phyloP scores from a whole-genome alignment of 2,888 invertebrate genomes.

The Gerris lacustris region DNA sequence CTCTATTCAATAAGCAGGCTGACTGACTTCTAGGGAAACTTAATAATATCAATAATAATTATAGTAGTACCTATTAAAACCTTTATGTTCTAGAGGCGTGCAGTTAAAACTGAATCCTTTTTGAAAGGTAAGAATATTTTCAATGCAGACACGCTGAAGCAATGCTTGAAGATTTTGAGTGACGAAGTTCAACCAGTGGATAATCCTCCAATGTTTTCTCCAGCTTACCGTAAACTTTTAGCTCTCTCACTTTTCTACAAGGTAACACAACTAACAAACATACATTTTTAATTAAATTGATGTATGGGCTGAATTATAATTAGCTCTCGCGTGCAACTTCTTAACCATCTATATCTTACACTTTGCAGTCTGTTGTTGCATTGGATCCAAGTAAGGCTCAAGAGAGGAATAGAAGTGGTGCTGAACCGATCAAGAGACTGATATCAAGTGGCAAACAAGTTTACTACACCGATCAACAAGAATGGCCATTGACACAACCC shows the following conservation, averaged over 20 bases:
- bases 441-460: constrained; percentile 55
- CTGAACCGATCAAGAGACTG: constrained; percentile 45
- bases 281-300: neutral
- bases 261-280: constrained; percentile 37
- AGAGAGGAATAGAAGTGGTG: constrained; percentile 42
- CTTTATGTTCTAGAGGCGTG: constrained; percentile 21
- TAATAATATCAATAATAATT: too few species aligned
- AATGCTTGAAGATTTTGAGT: constrained; percentile 43
- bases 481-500: constrained; percentile 66
- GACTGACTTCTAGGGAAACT: too few species aligned
- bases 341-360: neutral
- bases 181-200: constrained; percentile 52
- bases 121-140: constrained; percentile 38
- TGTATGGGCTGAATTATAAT: neutral
- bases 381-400: constrained; percentile 18
- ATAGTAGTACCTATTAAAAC: too few species aligned
- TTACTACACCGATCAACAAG: constrained; percentile 53
- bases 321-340: neutral
- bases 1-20: too few species aligned
- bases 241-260: constrained; percentile 69
- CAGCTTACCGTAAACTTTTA: constrained; percentile 55
- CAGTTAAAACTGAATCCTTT: constrained; percentile 19
- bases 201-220: constrained; percentile 49
- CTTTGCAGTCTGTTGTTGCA: constrained; percentile 23
- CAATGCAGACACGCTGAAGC: constrained; percentile 39